phyloP scores from a whole-genome alignment of 2,888 invertebrate species.

The Drosophila villosipedis region DNA sequence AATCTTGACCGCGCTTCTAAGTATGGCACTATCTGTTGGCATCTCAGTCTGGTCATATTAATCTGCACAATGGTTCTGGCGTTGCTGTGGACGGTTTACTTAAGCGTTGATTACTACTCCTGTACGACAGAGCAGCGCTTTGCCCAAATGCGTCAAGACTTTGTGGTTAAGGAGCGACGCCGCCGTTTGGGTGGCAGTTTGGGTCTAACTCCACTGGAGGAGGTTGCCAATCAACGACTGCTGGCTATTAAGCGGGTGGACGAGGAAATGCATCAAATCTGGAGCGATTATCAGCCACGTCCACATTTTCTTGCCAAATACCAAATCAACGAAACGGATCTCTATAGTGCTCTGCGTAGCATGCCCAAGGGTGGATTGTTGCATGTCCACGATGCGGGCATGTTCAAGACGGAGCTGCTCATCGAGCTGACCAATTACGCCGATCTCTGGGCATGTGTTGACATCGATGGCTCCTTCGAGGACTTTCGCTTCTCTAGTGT shows the following conservation, averaged over 20 bases:
- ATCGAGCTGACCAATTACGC: constrained; percentile 83
- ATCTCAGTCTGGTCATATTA: constrained; percentile 46
- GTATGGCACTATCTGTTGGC: constrained; percentile 40
- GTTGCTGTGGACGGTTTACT: constrained; percentile 27
- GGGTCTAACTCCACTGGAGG: constrained; percentile 74
- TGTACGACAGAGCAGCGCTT: constrained; percentile 34
- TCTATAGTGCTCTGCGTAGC: constrained; percentile 88
- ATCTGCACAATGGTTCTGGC: constrained; percentile 40
- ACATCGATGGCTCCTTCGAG: constrained; percentile 29
- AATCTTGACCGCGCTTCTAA: constrained; percentile 5
- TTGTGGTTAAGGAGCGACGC: constrained; percentile 25
- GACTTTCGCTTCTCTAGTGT: constrained; percentile 50
- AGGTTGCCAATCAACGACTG: constrained; percentile 86
- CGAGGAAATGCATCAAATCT: constrained; percentile 83
- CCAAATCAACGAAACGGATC: constrained; percentile 85
- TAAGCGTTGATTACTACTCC: constrained; percentile 27
- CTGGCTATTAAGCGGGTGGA: constrained; percentile 87
- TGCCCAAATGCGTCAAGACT: constrained; percentile 8
- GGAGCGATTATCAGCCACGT: constrained; percentile 39
- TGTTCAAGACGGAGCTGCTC: constrained; percentile 87
- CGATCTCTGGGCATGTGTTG: constrained; percentile 64
- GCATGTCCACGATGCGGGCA: constrained; percentile 89
- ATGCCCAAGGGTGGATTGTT: constrained; percentile 91
- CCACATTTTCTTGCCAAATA: constrained; percentile 43
- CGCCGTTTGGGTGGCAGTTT: constrained; percentile 71